Conservation (phyloP, 2,888 invertebrate species). For the Petrophora chlorosata region DNA sequence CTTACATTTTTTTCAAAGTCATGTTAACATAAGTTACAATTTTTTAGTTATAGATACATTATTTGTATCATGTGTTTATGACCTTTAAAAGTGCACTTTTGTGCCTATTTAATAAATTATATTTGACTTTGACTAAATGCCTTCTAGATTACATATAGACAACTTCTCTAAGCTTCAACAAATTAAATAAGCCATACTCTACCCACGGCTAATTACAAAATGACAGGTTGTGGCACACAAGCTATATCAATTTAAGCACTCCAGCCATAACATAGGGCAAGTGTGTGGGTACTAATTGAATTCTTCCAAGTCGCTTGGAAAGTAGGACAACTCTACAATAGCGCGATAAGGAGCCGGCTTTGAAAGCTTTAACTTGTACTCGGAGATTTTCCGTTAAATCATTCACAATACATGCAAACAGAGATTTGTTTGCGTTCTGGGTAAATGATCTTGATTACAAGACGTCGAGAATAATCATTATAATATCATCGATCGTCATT, state of each 20-base stretch:
- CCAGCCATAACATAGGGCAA: slow-evolving; percentile 6
- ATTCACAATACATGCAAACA: slow-evolving; percentile 17
- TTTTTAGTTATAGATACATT: too few relatives aligned
- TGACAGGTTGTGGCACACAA: slow-evolving; percentile 18
- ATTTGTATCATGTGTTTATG: too few relatives aligned
- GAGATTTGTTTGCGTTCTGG: slow-evolving; percentile 9
- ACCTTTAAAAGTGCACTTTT: too few relatives aligned
- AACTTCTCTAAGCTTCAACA: background rate
- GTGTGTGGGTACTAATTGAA: slow-evolving; percentile 44
- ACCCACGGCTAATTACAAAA: slow-evolving; percentile 17
- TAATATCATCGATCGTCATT: background rate
- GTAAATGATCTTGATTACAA: slow-evolving; percentile 8
- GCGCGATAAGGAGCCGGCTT: slow-evolving; percentile 40
- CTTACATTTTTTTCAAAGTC: too few relatives aligned
- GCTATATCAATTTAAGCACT: slow-evolving; percentile 13
- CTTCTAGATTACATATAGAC: too few relatives aligned
- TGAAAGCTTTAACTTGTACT: slow-evolving; percentile 34
- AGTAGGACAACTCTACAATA: slow-evolving; percentile 45
- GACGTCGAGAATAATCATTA: background rate
- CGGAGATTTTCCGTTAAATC: slow-evolving; percentile 32
- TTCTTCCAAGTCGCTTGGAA: slow-evolving; percentile 41
- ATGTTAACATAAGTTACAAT: too few relatives aligned
- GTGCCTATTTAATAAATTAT: too few relatives aligned
- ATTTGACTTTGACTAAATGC: too few relatives aligned
- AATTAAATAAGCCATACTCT: background rate